Evolutionary conservation across 2,888 invertebrate species (phyloP).

Genomic region (Allolobophora icterica): DNA sequence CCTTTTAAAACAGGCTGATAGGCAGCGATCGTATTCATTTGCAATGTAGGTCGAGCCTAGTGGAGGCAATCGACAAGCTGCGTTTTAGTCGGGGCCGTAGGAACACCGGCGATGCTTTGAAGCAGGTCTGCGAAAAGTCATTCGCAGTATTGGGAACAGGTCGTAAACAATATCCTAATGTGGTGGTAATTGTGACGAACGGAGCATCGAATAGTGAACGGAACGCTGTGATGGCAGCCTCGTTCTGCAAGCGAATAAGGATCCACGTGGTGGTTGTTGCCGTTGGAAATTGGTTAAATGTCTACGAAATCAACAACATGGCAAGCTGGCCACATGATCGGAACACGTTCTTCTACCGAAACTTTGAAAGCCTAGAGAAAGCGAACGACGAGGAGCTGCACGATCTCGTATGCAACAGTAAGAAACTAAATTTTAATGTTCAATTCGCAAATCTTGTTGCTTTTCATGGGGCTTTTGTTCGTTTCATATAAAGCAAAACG

Average conservation of each 20-base stretch:
- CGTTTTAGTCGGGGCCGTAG: conserved; percentile 36
- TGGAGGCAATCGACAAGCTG: conserved; percentile 3
- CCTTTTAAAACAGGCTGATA: too few species aligned
- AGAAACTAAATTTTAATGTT: too few species aligned
- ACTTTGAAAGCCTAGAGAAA: conserved; percentile 42
- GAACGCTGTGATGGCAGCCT: conserved; percentile 27
- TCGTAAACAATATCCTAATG: conserved; percentile 29
- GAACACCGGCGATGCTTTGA: conserved; percentile 39
- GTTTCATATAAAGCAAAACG: too few species aligned
- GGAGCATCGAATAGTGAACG: conserved; percentile 29
- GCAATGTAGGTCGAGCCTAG: neutral
- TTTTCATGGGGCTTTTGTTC: too few species aligned
- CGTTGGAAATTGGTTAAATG: conserved; percentile 45
- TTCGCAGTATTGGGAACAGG: conserved; percentile 35
- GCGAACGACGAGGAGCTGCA: neutral
- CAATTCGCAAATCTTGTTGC: too few species aligned
- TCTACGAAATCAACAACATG: conserved; percentile 56
- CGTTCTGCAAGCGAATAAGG: neutral
- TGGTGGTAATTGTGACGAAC: conserved; percentile 39
- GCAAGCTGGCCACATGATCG: conserved; percentile 56
- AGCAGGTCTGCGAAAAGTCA: conserved; percentile 23
- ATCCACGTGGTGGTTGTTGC: neutral
- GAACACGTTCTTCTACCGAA: conserved; percentile 56
- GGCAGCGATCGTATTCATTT: too few species aligned
- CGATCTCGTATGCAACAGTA: conserved; percentile 34